phyloP scores from a whole-genome alignment of 2,888 invertebrate genomes.

The Pegoplata infirma region DNA sequence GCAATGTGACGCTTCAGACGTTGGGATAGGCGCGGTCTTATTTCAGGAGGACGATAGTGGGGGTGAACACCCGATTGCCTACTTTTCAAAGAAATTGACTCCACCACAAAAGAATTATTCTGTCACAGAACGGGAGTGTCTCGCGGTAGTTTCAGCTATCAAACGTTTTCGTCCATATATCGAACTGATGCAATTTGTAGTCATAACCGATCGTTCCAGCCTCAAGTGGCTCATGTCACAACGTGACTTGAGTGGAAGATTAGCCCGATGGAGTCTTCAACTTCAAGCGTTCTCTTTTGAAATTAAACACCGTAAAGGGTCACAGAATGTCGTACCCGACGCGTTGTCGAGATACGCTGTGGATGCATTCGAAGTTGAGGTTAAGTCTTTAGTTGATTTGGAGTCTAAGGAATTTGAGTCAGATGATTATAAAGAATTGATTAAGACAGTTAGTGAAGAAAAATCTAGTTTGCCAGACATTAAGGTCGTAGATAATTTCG shows the following conservation, averaged over 20 bases:
- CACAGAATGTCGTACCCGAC: neutral
- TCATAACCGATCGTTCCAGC: too few relatives aligned
- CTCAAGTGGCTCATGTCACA: too few relatives aligned
- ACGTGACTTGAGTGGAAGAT: too few relatives aligned
- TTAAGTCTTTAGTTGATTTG: too few relatives aligned
- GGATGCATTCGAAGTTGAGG: neutral
- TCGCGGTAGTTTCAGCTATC: neutral
- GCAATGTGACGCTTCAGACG: slow-evolving; percentile 50
- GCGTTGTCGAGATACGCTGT: neutral
- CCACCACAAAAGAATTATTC: neutral
- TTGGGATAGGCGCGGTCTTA: neutral
- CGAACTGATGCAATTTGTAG: too few relatives aligned
- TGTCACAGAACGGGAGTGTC: neutral
- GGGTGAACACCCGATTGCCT: neutral
- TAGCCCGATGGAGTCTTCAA: neutral
- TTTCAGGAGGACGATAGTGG: neutral
- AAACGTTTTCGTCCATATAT: too few relatives aligned
- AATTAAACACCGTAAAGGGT: neutral
- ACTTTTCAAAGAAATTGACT: neutral
- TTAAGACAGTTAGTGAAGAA: neutral
- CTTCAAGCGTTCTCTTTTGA: neutral
- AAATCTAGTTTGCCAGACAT: neutral
- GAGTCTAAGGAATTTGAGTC: neutral
- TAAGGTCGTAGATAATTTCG: neutral
- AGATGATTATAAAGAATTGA: neutral